Evolutionary conservation across 1,140 invertebrate species (phyloP).

Genomic region (Lepidurus apus): DNA sequence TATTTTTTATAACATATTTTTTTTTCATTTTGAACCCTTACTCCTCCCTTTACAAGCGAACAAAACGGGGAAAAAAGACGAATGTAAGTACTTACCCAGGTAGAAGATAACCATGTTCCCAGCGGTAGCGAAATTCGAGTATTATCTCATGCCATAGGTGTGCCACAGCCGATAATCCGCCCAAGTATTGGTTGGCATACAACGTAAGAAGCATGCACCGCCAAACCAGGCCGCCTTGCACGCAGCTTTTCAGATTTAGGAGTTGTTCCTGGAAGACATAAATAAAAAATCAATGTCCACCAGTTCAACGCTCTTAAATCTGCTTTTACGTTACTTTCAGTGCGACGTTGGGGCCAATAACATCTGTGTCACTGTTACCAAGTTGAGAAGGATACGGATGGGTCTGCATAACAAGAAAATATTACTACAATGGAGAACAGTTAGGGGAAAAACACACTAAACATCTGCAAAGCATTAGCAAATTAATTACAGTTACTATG

Average conservation of each 20-base stretch:
- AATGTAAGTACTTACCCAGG: slow-evolving; percentile 66
- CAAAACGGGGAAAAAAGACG: too few relatives aligned
- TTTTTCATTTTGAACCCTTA: too few relatives aligned
- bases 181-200: slow-evolving; percentile 68
- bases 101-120: slow-evolving; percentile 73
- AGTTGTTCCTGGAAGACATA: slow-evolving; percentile 25
- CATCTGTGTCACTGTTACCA: neutral
- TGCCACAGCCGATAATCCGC: slow-evolving; percentile 70
- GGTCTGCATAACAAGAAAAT: slow-evolving; percentile 17
- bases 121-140: slow-evolving; percentile 80
- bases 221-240: slow-evolving; percentile 72
- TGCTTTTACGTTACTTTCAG: slow-evolving; percentile 7
- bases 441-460: too few relatives aligned
- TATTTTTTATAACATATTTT: too few relatives aligned
- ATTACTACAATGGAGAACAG: neutral
- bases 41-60: too few relatives aligned
- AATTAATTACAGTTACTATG: too few relatives aligned
- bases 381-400: slow-evolving; percentile 32
- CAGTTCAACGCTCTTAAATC: neutral
- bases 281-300: neutral
- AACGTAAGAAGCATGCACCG: slow-evolving; percentile 72
- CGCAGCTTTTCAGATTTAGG: slow-evolving; percentile 55
- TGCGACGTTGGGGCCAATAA: neutral
- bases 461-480: too few relatives aligned
- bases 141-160: slow-evolving; percentile 90